These are phyloP conservation scores for Rutilus rutilus DNA, from an alignment of 2,113 vertebrate genomes.

Conservation along the genomic window DNA sequence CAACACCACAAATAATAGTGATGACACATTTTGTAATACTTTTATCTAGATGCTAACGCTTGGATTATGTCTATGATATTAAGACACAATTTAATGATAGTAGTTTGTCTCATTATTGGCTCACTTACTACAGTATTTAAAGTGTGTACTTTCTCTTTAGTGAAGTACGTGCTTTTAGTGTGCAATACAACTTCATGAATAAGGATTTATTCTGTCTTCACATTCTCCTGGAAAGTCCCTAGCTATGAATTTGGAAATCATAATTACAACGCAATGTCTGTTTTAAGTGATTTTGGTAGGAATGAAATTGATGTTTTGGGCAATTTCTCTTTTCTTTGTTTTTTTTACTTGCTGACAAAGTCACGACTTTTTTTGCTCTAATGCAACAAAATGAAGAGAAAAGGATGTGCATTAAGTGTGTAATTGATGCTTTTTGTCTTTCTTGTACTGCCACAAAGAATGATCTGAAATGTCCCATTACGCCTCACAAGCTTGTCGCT, in stretches of 20 bases:
- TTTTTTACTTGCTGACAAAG: neutral
- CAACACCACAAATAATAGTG: no score
- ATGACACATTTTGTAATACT: no score
- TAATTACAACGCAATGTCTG: neutral
- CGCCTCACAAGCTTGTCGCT: neutral
- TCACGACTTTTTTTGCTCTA: neutral
- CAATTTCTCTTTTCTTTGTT: neutral
- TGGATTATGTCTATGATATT: neutral
- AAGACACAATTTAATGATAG: neutral
- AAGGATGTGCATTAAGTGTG: neutral
- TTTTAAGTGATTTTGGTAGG: constrained; percentile 4
- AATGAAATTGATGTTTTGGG: neutral
- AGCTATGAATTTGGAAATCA: neutral
- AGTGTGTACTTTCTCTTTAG: neutral
- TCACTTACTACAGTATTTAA: neutral
- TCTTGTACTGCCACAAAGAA: neutral
- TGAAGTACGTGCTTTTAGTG: neutral
- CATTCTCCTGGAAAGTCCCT: neutral
- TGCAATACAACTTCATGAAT: neutral
- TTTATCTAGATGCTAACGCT: neutral
- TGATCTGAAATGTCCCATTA: neutral
- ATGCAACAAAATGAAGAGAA: constrained; percentile 19
- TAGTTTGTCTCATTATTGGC: neutral
- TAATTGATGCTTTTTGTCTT: neutral
- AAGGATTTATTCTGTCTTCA: neutral